Percentiles rank a stretch among this genome's conserved stretches.
Evolutionary conservation across 2,113 vertebrate species (phyloP).

Genomic region (Camarhynchus parvulus): DNA sequence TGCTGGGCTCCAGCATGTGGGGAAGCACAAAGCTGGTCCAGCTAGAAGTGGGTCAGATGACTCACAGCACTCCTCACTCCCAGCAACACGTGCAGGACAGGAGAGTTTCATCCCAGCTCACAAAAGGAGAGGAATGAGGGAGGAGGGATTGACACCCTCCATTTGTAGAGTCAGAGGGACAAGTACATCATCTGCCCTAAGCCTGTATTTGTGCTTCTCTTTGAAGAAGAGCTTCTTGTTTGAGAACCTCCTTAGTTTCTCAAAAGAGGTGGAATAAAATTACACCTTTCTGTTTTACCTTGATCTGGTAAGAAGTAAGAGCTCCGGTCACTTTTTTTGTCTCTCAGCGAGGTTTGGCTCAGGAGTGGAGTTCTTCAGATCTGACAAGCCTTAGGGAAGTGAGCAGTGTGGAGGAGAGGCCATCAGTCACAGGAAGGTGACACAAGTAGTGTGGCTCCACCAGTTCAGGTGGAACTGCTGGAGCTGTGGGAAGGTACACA

Average conservation of each 20-base stretch:
- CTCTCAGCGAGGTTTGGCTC: rapidly evolving
- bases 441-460: background rate
- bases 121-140: background rate
- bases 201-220: background rate
- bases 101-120: background rate
- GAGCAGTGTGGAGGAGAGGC: background rate
- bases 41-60: conserved; percentile 55
- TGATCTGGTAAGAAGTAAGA: background rate
- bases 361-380: background rate
- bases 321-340: background rate
- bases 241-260: background rate
- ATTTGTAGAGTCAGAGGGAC: background rate
- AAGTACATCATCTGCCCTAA: background rate
- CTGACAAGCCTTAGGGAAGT: background rate
- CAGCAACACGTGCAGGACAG: background rate
- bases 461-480: background rate
- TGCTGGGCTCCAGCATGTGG: background rate
- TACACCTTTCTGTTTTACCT: background rate
- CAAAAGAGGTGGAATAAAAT: background rate
- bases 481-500: rapidly evolving
- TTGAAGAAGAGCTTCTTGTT: background rate
- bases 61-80: background rate
- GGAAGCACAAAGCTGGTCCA: conserved; percentile 8
- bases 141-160: background rate
- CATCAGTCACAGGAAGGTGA: background rate